phyloP scores from a whole-genome alignment of 2,888 invertebrate species.

The Halictus quadricinctus region DNA sequence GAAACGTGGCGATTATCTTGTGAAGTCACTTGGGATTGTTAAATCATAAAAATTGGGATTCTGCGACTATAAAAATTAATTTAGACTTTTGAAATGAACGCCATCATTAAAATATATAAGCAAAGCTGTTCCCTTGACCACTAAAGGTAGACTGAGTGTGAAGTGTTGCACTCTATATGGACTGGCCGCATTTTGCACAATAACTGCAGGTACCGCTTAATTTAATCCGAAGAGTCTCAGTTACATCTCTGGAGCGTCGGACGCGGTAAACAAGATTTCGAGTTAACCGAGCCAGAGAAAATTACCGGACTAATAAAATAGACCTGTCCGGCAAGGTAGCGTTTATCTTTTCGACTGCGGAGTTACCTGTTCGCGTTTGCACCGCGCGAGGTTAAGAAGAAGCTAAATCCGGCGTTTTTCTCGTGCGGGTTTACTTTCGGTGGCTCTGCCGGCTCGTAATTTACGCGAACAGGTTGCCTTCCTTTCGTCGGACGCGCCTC shows the following conservation, averaged over 20 bases:
- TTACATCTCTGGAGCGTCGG: conserved; percentile 42
- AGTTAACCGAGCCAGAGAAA: conserved; percentile 54
- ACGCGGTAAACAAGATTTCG: conserved; percentile 36
- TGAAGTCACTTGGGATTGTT: background rate
- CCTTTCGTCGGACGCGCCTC: background rate
- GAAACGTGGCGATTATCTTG: background rate
- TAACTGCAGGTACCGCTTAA: background rate
- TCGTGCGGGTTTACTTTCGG: conserved; percentile 44
- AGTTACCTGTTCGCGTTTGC: conserved; percentile 55
- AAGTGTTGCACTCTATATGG: conserved; percentile 50
- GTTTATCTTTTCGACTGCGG: conserved; percentile 57
- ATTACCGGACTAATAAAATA: conserved; percentile 70
- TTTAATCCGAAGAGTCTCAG: background rate
- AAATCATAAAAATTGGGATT: background rate
- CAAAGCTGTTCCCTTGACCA: too few species aligned
- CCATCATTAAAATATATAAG: background rate
- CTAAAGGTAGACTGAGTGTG: too few species aligned
- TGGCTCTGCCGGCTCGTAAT: conserved; percentile 21
- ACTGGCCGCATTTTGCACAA: conserved; percentile 68
- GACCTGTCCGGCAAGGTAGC: conserved; percentile 58
- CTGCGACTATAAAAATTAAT: background rate
- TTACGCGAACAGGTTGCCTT: conserved; percentile 22
- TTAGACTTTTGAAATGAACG: too few species aligned
- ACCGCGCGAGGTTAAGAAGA: conserved; percentile 45
- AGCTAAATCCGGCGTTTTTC: conserved; percentile 52